Base-by-base conservation (phyloP, 1,140 invertebrate species). In the Asbolus verrucosus region DNA sequence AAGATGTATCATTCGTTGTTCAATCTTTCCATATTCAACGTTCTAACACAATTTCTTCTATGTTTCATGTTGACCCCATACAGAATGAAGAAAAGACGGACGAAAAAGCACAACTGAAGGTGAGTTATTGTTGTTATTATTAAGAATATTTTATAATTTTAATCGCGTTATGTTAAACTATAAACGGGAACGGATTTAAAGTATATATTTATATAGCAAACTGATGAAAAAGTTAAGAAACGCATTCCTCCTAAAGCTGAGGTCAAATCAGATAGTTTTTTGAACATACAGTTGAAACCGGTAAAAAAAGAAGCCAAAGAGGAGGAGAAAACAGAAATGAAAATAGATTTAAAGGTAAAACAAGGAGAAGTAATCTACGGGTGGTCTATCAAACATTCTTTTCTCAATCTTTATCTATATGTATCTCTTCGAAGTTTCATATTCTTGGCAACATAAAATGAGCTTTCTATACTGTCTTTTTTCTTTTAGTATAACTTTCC, bases 271-370 rank as follows among this genome's bases (percentile, higher is more conserved):
- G 87, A 87, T 76, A 82, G 74, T 76, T 89, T 89, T 80, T 77
- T 87, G 77, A 79, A 76, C 54, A 81, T 89, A 69, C 85, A 88
- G 81, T 84, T 89, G 71, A 89, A 89, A 80, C 87, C 87, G 13
- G 85, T 88, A 68, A 31, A 78, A 65, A 85, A 82, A 81, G 83
- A 85, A 60, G 75, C 68, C 30, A 80, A 82, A 78, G 71, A 82
- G 72, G 72, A 75, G 18, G 73, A 80, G 62, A 71, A 80, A 69
- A 77, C 76, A 39, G 73, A 77, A 65, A 41, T 77, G 54, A 69
- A 76, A 65, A 70, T 69, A 27, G 78, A 81, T 11, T 70, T 82
- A 67, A 82, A 81, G 78, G 79, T 82, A 77, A 79, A 74, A 70
- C 54, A 31, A 19, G n/a, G n/a, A n/a, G 33, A 61, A 14, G 9